Percentiles rank a stretch among this genome's conserved stretches.
Conservation (phyloP, 2,113 vertebrate species). For the Rhipidura dahli region DNA sequence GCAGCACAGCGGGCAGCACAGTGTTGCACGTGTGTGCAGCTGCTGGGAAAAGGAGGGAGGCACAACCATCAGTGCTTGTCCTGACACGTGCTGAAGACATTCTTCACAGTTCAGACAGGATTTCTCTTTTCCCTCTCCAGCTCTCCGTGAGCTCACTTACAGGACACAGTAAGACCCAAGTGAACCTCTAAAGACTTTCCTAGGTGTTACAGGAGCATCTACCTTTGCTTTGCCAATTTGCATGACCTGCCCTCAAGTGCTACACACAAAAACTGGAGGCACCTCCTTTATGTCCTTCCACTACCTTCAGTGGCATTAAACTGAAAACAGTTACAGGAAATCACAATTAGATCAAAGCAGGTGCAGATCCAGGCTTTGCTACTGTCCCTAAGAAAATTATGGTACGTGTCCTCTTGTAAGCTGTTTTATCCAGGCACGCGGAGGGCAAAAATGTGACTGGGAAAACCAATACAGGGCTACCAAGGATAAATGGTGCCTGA, state of each 20-base stretch:
- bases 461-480: not conserved
- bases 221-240: not conserved
- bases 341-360: not conserved
- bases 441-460: not conserved
- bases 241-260: not conserved
- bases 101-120: not conserved
- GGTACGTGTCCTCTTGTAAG: not conserved
- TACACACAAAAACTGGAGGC: not conserved
- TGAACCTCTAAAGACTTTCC: not conserved
- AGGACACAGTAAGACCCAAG: not conserved
- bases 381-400: not conserved
- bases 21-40: not conserved
- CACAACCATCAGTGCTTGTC: not conserved
- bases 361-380: not conserved
- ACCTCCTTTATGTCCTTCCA: not conserved
- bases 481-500: not conserved
- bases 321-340: not conserved
- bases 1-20: fast-evolving
- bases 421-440: fast-evolving
- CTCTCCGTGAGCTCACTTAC: not conserved
- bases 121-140: not conserved
- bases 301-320: not conserved
- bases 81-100: not conserved
- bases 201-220: not conserved
- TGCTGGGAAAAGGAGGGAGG: not conserved